Base-by-base conservation (phyloP, 2,113 vertebrate species). In the Poeciliopsis occidentalis region DNA sequence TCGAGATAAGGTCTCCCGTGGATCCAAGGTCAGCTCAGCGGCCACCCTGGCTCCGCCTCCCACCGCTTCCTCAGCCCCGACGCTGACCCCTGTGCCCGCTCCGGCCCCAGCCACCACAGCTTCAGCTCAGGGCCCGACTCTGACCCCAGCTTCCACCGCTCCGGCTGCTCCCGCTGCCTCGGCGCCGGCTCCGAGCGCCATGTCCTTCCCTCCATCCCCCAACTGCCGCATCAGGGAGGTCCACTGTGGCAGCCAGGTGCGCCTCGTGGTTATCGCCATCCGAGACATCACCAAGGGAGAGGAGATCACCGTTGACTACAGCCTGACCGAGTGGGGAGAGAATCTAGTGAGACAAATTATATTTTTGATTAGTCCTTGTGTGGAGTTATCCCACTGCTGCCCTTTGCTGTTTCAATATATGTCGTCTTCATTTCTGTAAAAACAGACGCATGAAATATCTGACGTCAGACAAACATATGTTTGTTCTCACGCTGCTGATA, bases 261-360 rank as follows among this genome's bases (percentile, higher is more conserved):
- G 94, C 3, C 69, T 95, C 70, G 93, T 95, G 1, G 95, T 95
- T 29, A 94, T 95, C 26, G 95, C 95, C 12, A 95, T 95, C 82
- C 89, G 93, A 64, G 94, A 95, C 85, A 95, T 95, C 87, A 82
- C 92, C 79, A 95, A 93, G 65, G 95, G 94, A 12, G 95, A 95
- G 86, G 95, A 95, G 86, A 95, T 95, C 81, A 95, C 94, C 2
- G 94, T 95, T 70, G 94, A 95, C 90, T 95, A 95, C 87, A 95
- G 94, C 81, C 89, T 95, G 80, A 95, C 92, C 0, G 94, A 95
- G 78, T 95, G 94, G 94, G 93, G 93, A 32, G 94, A 95, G 75
- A 95, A 95, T 73, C 72, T 92, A 91, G 93, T 94, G 54, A 91
- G 5, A 39, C 11, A 64, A 4, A 17, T n/a, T 4, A 8, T 60